Evolutionary conservation across 2,888 invertebrate species (phyloP).

Genomic region (Chloromyia formosa): DNA sequence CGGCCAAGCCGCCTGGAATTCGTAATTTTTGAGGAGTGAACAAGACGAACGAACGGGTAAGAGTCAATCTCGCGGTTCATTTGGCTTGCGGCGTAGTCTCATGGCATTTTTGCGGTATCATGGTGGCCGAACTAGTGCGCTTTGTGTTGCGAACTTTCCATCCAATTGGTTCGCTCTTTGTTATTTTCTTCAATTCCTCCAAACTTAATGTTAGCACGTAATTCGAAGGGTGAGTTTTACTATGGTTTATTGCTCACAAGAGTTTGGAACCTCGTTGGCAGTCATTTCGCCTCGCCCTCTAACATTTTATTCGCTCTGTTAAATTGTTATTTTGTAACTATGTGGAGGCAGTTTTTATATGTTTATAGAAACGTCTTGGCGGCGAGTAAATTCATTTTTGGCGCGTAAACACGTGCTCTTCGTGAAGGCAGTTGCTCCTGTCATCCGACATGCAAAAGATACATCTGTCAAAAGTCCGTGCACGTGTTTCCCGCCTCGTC

Average conservation of each 20-base stretch:
- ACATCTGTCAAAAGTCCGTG: constrained; percentile 24
- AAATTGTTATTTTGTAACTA: too few species aligned
- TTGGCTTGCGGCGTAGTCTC: not conserved
- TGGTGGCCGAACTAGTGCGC: not conserved
- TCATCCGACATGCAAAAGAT: not conserved
- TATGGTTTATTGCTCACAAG: too few species aligned
- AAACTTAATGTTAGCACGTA: too few species aligned
- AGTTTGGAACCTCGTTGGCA: too few species aligned
- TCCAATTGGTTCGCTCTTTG: not conserved
- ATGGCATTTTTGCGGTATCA: constrained; percentile 7
- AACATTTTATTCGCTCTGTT: too few species aligned
- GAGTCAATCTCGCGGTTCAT: not conserved
- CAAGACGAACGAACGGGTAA: not conserved
- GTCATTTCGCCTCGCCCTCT: too few species aligned
- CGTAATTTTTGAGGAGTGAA: constrained; percentile 16
- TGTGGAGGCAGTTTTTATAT: too few species aligned
- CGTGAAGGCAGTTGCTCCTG: constrained; percentile 17
- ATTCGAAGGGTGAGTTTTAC: too few species aligned
- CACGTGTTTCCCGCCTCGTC: not conserved
- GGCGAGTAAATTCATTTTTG: constrained; percentile 19
- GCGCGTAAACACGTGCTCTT: constrained; percentile 36
- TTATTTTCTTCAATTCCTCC: not conserved
- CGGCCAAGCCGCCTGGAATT: not conserved
- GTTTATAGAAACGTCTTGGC: too few species aligned
- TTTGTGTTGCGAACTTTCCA: not conserved